Conservation (phyloP, 2,113 vertebrate species). For the Indicator indicator region DNA sequence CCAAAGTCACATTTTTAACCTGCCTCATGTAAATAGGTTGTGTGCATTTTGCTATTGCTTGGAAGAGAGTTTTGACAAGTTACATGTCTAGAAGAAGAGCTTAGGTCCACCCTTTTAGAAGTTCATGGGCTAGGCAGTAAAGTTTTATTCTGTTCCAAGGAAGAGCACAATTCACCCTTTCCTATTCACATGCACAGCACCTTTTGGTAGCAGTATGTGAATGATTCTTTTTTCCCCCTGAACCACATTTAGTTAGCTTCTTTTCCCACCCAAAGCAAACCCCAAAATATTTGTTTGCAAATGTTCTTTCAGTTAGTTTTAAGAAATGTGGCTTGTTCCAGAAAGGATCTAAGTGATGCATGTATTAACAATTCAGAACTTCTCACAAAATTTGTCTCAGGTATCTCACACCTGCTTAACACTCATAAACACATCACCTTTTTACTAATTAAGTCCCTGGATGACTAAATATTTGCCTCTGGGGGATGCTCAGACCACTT, state of each 20-base stretch:
- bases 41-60: not conserved
- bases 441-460: not conserved
- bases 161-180: not conserved
- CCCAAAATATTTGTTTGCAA: not conserved
- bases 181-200: not conserved
- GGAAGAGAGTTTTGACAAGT: not conserved
- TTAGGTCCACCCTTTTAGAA: not conserved
- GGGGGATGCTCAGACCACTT: not conserved
- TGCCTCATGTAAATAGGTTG: not conserved
- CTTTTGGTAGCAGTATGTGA: not conserved
- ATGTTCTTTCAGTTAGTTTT: not conserved
- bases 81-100: not conserved
- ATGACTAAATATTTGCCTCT: not conserved
- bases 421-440: not conserved
- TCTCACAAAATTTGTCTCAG: not conserved
- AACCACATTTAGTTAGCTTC: not conserved
- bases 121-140: not conserved
- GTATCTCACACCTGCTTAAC: not conserved
- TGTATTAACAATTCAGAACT: not conserved
- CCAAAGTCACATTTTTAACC: not conserved
- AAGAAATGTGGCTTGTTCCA: not conserved
- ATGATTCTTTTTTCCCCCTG: not conserved
- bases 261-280: not conserved
- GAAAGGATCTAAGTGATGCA: not conserved
- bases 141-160: not conserved